Base-by-base conservation (phyloP, 2,797 vertebrate species). In the Trematomus bernacchii region DNA sequence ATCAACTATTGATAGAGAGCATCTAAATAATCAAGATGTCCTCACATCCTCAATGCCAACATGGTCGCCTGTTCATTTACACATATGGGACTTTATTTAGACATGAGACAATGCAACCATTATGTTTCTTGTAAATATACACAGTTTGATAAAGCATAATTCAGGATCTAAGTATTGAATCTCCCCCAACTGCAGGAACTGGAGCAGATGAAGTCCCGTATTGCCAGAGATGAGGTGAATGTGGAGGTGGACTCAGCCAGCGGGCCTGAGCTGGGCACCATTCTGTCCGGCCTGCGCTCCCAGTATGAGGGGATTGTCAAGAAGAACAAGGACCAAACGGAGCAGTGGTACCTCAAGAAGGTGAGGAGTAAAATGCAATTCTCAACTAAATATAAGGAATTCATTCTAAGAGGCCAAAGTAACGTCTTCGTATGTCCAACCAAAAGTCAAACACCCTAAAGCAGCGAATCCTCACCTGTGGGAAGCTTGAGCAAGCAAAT, bases 251-350 rank as follows among this genome's bases (percentile, higher is more conserved):
- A 96, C 55, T 93, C 94, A 0, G 85, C 86, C 70, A 92, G 73
- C 0, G 95, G 95, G 4, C 96, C 95, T 0, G 96, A 96, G n/a
- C 93, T 96, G 66, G 95, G 93, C 9, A 77, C 84, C 19, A 76
- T 95, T 52, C 86, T 96, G 89, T 82, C 89, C 0, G 94, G 93
- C 14, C 93, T 96, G 62, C 92, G 96, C 6, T 85, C 89, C 55
- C 96, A 96, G 88, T 96, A 96, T 40, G 96, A 96, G 67, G 91
- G 93, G 16, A 95, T 96, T 2, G 94, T 96, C 52, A 94, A 92
- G 75, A 95, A 92, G 75, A 96, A 96, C 91, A 96, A 96, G 89
- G 94, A 96, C 14, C 93, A 95, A 64, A 89, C 94, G 0, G 95
- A 96, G 67, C 88, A 83, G 51, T 96, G 95, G 95, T 96, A 95